Evolutionary conservation across 2,888 invertebrate species (phyloP).

Genomic region (Allolobophora icterica): DNA sequence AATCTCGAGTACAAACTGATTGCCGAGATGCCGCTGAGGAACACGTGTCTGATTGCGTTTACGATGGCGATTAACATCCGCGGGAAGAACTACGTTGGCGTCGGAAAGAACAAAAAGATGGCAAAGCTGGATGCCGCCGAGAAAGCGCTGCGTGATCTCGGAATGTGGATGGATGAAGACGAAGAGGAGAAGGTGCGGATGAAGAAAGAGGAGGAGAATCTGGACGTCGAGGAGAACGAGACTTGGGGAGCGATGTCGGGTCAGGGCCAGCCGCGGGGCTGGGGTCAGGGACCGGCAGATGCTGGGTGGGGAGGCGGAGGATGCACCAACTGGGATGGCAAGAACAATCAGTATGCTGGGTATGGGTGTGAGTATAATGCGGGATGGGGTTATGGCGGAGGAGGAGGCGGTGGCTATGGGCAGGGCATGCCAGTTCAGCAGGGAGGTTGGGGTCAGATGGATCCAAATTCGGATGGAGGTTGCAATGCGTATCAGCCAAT

Average conservation of each 20-base stretch:
- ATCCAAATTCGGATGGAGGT: not conserved
- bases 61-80: constrained; percentile 76
- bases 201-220: constrained; percentile 30
- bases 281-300: not conserved
- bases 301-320: constrained; percentile 23
- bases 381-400: not conserved
- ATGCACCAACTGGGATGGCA: not conserved
- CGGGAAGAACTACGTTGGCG: constrained; percentile 72
- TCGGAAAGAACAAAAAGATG: constrained; percentile 74
- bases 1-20: constrained; percentile 32
- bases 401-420: not conserved
- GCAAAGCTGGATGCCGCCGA: constrained; percentile 74
- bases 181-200: constrained; percentile 32
- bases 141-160: constrained; percentile 43
- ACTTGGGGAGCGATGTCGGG: not conserved
- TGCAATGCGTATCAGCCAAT: not conserved
- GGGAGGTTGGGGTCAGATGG: constrained; percentile 11
- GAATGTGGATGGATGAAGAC: constrained; percentile 38
- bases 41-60: constrained; percentile 70
- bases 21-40: constrained; percentile 28
- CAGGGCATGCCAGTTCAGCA: not conserved
- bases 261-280: not conserved
- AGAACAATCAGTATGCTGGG: not conserved
- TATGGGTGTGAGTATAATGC: not conserved
- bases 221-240: constrained; percentile 23